Base-by-base conservation (phyloP, 1,140 invertebrate species). In the Halesus radiatus region DNA sequence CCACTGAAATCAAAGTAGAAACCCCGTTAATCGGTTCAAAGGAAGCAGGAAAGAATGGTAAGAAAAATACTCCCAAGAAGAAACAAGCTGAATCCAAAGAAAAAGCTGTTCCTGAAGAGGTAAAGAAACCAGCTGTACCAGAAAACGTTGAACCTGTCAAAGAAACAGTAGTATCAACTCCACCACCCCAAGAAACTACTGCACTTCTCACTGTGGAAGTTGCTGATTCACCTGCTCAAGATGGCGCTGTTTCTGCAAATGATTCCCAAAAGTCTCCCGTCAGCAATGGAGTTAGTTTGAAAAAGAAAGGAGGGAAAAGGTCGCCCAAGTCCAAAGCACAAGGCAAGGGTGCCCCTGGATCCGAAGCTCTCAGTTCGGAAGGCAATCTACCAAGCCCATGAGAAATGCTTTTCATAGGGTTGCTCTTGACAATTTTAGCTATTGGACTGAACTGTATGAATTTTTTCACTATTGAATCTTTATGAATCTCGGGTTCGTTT, bases 371-470 rank as follows among this genome's bases (percentile, higher is more conserved):
- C 18, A 75, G 53, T 32, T 8, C 50, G n/a, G 26, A 75, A 58
- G 56, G 26, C 29, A 58, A 56, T 58, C 16, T 50, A 52, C 23
- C 76, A 37, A 22, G 50, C 45, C 64, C 45, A 29, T 78, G 76
- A 78, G 76, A 53, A 56, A 72, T 78, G 45, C 13, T 78, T 78
- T 32, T 70, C 0, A 1, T 78, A 15, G 23, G 29, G 22, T 13
- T 78, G n/a, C 50, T 78, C 20, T 15, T 78, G 23, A 53, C 26
- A 53, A 15, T 72, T 54, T 26, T 72, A 23, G 64, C 64, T 16
- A 60, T 78, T 22, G 64, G 76, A 37, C 29, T 78, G 15, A 72
- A 60, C 53, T 37, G 53, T 70, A 22, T 72, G n/a, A 78, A 77
- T 13, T 64, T 23, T 23, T 66, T 76, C 56, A 37, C 37, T 68